Evolutionary conservation across 2,113 vertebrate genomes (phyloP).

Genomic region (Nymphicus hollandicus): DNA sequence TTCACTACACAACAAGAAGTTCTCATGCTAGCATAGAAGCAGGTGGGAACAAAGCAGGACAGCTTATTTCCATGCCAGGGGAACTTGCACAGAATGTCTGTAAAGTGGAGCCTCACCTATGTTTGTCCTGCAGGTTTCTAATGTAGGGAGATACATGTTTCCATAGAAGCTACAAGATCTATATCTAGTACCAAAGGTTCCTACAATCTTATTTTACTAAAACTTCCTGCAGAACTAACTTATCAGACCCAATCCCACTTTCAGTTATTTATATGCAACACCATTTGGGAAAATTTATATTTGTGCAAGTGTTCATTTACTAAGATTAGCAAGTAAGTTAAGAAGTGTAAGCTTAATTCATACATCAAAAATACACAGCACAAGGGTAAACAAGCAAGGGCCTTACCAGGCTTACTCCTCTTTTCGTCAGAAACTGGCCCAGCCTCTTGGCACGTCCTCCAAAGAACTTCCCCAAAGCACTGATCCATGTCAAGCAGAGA

Average conservation of each 20-base stretch:
- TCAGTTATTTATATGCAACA: background rate
- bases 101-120: background rate
- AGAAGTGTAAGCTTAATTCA: background rate
- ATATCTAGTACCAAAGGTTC: background rate
- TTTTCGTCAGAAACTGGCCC: slow-evolving; percentile 91
- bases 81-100: background rate
- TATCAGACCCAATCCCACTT: background rate
- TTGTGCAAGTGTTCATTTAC: background rate
- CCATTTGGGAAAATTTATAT: background rate
- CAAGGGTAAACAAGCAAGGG: background rate
- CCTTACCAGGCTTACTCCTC: slow-evolving; percentile 90
- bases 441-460: slow-evolving; percentile 94
- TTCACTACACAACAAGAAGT: background rate
- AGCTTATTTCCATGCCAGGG: background rate
- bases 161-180: background rate
- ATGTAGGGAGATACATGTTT: background rate
- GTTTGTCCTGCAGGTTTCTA: background rate
- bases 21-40: background rate
- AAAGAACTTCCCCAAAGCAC: slow-evolving; percentile 96
- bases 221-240: background rate
- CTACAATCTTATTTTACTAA: background rate
- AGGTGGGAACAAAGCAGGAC: background rate
- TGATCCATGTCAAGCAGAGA: slow-evolving; percentile 95
- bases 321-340: background rate
- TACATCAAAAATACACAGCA: background rate